Percentiles rank a stretch among this genome's conserved stretches.
Evolutionary conservation across 2,797 vertebrate species (phyloP).

Genomic region (Naso thynnoides): DNA sequence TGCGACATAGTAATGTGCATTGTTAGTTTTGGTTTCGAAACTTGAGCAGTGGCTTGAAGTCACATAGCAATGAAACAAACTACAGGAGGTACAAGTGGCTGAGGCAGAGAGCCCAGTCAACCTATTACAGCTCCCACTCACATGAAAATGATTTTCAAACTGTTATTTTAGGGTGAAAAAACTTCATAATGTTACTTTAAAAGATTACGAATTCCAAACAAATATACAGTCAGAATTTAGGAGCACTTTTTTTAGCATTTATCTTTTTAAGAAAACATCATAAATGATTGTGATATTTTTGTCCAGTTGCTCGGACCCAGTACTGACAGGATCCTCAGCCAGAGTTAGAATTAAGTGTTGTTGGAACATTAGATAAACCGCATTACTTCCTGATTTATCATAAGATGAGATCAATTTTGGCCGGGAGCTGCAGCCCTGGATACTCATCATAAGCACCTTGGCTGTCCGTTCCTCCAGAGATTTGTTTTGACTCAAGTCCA

Average conservation of each 20-base stretch:
- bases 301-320: neutral
- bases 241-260: neutral
- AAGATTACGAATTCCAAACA: no score
- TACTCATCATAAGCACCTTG: constrained; percentile 28
- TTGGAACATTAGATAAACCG: constrained; percentile 7
- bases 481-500: constrained; percentile 51
- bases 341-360: constrained; percentile 1
- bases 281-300: constrained; percentile 26
- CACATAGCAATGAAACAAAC: no score
- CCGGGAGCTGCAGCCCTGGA: constrained; percentile 3
- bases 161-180: no score
- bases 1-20: no score
- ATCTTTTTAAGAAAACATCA: constrained; percentile 9
- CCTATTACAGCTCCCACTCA: no score
- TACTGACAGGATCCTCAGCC: neutral
- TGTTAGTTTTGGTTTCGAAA: no score
- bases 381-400: neutral
- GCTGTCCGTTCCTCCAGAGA: constrained; percentile 18
- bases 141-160: no score
- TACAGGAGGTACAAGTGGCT: no score
- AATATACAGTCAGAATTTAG: neutral
- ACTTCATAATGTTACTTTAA: no score
- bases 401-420: constrained; percentile 27
- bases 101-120: no score
- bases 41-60: no score